A percentile compares a stretch with the other conserved stretches of the same genome.
Evolutionary conservation across 2,888 invertebrate species (phyloP).

Genomic region (Clostera curtula): DNA sequence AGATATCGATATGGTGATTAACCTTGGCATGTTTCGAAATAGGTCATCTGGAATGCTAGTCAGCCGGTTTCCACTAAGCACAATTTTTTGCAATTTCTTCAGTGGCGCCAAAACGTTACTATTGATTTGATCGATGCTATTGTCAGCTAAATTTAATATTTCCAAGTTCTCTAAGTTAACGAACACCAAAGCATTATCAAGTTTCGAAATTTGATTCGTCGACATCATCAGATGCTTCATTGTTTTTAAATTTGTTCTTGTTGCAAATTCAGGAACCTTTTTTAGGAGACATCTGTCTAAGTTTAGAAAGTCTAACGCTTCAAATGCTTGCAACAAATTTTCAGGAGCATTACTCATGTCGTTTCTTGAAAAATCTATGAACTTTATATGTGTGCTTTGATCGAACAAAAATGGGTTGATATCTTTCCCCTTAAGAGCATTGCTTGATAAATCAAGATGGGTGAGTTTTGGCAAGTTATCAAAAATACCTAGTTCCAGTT

Average conservation of each 20-base stretch:
- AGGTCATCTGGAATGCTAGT: conserved; percentile 37
- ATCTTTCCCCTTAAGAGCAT: conserved; percentile 30
- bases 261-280: conserved; percentile 42
- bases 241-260: conserved; percentile 34
- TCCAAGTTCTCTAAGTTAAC: conserved; percentile 36
- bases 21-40: conserved; percentile 35
- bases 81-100: conserved; percentile 38
- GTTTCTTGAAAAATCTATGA: conserved; percentile 29
- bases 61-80: conserved; percentile 42
- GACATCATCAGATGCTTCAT: conserved; percentile 42
- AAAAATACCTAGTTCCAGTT: conserved; percentile 21
- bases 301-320: conserved; percentile 27
- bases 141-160: conserved; percentile 41
- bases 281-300: conserved; percentile 29
- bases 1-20: conserved; percentile 44
- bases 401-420: conserved; percentile 26
- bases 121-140: conserved; percentile 38
- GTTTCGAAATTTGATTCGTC: conserved; percentile 38
- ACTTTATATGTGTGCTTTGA: conserved; percentile 15
- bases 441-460: conserved; percentile 35
- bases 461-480: conserved; percentile 19
- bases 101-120: conserved; percentile 37
- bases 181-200: conserved; percentile 26
- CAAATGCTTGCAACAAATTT: conserved; percentile 28
- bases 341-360: conserved; percentile 22